A percentile compares a stretch with the other conserved stretches of the same genome.
Evolutionary conservation across 2,113 vertebrate genomes (phyloP).

Genomic region (Chaetura pelagica): DNA sequence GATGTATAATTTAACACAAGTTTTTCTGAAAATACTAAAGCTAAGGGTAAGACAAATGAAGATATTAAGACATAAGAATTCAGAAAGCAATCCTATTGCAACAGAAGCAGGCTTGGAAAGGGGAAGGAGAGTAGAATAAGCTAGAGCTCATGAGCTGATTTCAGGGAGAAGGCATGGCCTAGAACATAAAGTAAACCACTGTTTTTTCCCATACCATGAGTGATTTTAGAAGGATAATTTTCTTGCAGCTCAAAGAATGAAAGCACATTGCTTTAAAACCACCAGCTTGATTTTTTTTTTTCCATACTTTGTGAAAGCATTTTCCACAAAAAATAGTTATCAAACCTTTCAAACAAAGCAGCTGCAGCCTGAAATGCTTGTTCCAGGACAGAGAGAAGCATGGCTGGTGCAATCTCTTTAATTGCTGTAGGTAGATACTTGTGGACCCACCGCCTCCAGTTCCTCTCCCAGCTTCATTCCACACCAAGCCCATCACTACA

Average conservation of each 20-base stretch:
- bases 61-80: not conserved
- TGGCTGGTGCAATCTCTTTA: not conserved
- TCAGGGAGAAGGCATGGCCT: not conserved
- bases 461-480: not conserved
- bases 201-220: not conserved
- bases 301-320: not conserved
- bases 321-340: not conserved
- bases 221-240: not conserved
- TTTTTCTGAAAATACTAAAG: not conserved
- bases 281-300: not conserved
- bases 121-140: not conserved
- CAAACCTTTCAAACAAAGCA: not conserved
- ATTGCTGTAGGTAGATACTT: accelerated
- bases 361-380: not conserved
- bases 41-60: not conserved
- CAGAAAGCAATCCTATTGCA: not conserved
- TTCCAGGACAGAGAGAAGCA: not conserved
- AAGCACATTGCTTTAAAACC: not conserved
- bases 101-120: not conserved
- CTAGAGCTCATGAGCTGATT: not conserved
- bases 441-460: not conserved
- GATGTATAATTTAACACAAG: not conserved
- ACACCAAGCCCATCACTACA: not conserved
- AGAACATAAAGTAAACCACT: not conserved
- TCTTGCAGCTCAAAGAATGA: not conserved